phyloP scores from a whole-genome alignment of 2,113 vertebrate species.

The Nycticryphes semicollaris region DNA sequence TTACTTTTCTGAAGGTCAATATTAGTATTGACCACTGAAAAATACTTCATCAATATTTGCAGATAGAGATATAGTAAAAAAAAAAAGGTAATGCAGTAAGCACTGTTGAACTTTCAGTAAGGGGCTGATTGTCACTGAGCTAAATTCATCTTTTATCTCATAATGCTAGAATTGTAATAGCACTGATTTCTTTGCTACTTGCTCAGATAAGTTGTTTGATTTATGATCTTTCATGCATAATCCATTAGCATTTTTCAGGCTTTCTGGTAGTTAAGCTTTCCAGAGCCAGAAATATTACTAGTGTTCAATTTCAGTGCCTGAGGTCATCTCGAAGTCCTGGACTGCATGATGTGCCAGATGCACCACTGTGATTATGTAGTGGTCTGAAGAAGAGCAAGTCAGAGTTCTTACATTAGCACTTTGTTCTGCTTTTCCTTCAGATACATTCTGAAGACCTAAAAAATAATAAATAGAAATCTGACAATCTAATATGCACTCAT shows the following conservation, averaged over 20 bases:
- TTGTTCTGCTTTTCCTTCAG: not conserved
- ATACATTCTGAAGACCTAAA: not conserved
- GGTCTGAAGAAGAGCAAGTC: not conserved
- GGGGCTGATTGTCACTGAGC: not conserved
- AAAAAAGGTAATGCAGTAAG: not conserved
- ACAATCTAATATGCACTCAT: not conserved
- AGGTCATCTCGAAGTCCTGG: not conserved
- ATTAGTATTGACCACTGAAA: not conserved
- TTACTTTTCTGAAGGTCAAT: not conserved
- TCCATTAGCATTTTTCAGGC: not conserved
- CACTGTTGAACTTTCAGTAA: not conserved
- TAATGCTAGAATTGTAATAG: not conserved
- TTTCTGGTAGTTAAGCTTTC: not conserved
- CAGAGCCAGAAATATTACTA: not conserved
- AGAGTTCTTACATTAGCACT: not conserved
- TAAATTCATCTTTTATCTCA: not conserved
- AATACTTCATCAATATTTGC: not conserved
- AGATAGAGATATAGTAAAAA: not conserved
- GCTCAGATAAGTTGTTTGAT: not conserved
- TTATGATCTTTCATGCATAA: not conserved
- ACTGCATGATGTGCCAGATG: not conserved
- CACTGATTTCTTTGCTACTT: not conserved
- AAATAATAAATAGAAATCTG: not conserved
- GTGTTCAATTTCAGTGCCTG: not conserved
- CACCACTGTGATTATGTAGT: fast-evolving